Conservation (phyloP, 2,113 vertebrate genomes). For the Oncorhynchus kisutch region DNA sequence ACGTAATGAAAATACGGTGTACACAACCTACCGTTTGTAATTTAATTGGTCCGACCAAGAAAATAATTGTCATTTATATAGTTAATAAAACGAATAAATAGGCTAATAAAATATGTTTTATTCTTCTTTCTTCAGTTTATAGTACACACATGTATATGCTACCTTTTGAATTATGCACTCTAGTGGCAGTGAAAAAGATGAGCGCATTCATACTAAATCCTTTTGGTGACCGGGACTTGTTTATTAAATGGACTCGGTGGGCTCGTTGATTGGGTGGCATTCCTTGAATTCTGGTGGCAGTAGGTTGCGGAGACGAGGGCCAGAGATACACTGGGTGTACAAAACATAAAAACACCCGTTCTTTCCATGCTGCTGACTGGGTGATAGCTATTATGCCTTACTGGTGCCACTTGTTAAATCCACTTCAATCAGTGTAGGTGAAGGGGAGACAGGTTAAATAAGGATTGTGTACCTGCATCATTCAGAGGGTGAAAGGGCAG, state of each 20-base stretch:
- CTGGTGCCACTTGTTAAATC: no score
- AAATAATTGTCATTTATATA: neutral
- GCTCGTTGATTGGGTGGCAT: slow-evolving; percentile 31
- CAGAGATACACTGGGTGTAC: no score
- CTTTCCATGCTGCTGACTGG: no score
- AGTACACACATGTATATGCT: no score
- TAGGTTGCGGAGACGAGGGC: neutral
- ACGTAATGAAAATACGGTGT: neutral
- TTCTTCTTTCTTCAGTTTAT: neutral
- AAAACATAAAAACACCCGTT: no score
- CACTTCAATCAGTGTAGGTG: no score
- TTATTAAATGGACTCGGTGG: slow-evolving; percentile 81
- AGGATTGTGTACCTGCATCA: no score
- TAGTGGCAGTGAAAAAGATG: slow-evolving; percentile 7
- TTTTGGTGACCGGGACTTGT: slow-evolving; percentile 67
- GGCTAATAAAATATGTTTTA: neutral
- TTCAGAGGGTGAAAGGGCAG: no score
- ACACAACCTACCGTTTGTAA: neutral
- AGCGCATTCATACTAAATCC: slow-evolving; percentile 61
- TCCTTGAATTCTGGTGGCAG: neutral
- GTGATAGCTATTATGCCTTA: no score
- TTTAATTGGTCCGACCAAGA: no score
- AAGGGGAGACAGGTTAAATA: no score
- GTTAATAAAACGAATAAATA: neutral
- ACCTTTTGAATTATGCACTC: neutral